Base-by-base conservation (phyloP, 2,113 vertebrate genomes). In the Grallaria varia region DNA sequence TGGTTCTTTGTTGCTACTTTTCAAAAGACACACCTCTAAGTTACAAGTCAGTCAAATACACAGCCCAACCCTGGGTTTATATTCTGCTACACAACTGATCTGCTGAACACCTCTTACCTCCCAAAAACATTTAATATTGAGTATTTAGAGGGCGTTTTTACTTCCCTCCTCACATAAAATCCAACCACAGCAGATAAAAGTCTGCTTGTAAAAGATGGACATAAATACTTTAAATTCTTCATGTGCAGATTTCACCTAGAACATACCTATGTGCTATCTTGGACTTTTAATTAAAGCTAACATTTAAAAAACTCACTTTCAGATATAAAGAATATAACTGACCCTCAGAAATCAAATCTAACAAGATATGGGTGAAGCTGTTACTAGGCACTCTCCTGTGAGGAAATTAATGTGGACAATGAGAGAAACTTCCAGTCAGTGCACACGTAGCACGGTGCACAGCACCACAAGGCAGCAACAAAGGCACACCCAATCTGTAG, bases 311-410 rank as follows among this genome's bases (percentile, higher is more conserved):
- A 71, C 5, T 53, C 78, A 50, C 31, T 83, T 71, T 60, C 68
- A 86, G 20, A 92, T 93, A 93, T 8, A 97, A 94, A 94, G 76
- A 96, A 95, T 77, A 72, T 63, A 92, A 92, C 66, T 14, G 50
- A 91, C 31, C 97, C 60, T 82, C 90, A 97, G 76, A 94, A 97
- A 97, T 50, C 91, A 71, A 97, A 97, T 93, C 86, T 97, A 96
- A 94, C 69, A 97, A 96, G 97, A 98, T 97, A 98, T 92, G 97
- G 98, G 98, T 94, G 86, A 98, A 98, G 98, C 98, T 98, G 98
- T 98, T 99, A 99, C 98, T 98, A 98, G 98, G 97, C 97, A 89
- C 97, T 98, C 96, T 98, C 98, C 98, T 98, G 98, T 95, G 97
- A 33, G 97, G 97, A 98, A 98, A 74, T 83, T 98, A 98, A 98